Evolutionary conservation across 2,888 invertebrate genomes (phyloP).

Genomic region (Mellilla xanthometata): DNA sequence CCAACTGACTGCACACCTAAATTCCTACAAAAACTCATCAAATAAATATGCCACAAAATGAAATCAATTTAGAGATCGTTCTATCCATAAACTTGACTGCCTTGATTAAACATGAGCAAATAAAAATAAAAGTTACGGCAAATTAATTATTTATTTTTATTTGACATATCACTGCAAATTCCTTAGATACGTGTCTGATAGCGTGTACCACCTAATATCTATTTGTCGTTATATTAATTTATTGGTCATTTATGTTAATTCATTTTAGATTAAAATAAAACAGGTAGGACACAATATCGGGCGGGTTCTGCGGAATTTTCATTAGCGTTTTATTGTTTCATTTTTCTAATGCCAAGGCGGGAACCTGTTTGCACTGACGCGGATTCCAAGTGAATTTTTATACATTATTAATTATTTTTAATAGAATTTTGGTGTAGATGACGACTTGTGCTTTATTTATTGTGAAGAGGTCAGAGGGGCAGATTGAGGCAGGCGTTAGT

Average conservation of each 20-base stretch:
- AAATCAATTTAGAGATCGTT: constrained; percentile 6
- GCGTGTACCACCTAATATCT: constrained; percentile 60
- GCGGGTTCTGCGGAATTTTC: constrained; percentile 73
- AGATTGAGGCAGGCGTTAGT: constrained; percentile 23
- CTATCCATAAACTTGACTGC: constrained; percentile 15
- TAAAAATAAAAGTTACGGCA: constrained; percentile 15
- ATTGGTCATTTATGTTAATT: constrained; percentile 67
- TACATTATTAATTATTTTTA: constrained; percentile 20
- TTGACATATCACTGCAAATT: constrained; percentile 45
- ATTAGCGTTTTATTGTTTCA: constrained; percentile 69
- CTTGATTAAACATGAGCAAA: constrained; percentile 19
- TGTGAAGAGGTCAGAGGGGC: constrained; percentile 24
- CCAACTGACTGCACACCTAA: background rate
- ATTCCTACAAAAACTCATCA: background rate
- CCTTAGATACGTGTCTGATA: constrained; percentile 48
- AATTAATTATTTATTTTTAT: constrained; percentile 21
- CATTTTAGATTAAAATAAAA: constrained; percentile 44
- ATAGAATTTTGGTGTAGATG: constrained; percentile 26
- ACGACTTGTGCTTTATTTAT: constrained; percentile 26
- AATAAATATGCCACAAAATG: background rate
- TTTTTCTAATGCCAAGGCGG: constrained; percentile 47
- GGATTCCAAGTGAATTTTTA: constrained; percentile 23
- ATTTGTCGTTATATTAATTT: constrained; percentile 77
- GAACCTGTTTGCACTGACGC: constrained; percentile 25
- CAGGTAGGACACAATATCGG: constrained; percentile 57